These are phyloP conservation scores for Tenthredo mesomela DNA, from an alignment of 2,888 invertebrate genomes.

Conservation along the genomic window DNA sequence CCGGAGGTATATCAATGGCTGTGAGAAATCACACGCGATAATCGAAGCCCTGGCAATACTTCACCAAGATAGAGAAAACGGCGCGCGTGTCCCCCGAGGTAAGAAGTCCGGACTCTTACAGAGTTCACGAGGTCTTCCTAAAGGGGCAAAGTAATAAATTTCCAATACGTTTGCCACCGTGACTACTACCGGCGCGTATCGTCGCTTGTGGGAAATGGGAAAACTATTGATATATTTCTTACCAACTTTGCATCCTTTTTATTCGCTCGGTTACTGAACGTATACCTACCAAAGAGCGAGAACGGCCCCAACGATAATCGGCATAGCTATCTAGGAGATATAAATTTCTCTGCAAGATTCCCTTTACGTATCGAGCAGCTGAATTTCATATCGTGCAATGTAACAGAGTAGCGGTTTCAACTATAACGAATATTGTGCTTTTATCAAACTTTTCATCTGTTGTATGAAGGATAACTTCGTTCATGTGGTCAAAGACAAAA, in stretches of 20 bases:
- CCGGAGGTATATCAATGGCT: constrained; percentile 58
- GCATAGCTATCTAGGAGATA: neutral
- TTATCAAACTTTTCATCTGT: constrained; percentile 8
- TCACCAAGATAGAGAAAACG: constrained; percentile 65
- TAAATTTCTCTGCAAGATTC: neutral
- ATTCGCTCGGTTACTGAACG: neutral
- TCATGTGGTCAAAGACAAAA: constrained; percentile 24
- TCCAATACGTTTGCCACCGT: constrained; percentile 37
- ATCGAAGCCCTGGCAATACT: constrained; percentile 57
- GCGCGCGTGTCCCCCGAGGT: neutral
- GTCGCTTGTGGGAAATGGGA: constrained; percentile 33
- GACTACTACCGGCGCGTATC: constrained; percentile 26
- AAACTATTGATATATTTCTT: constrained; percentile 27
- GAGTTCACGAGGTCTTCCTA: constrained; percentile 47
- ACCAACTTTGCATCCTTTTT: neutral
- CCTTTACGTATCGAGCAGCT: neutral
- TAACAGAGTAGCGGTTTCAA: neutral
- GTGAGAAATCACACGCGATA: constrained; percentile 57
- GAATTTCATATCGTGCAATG: neutral
- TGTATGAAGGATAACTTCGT: neutral
- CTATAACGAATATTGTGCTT: neutral
- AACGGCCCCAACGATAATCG: neutral
- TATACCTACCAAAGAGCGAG: neutral
- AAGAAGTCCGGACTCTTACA: constrained; percentile 9
- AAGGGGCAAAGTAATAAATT: constrained; percentile 53